Base-by-base conservation (phyloP, 2,888 invertebrate species). In the Balanococcus diminutus region DNA sequence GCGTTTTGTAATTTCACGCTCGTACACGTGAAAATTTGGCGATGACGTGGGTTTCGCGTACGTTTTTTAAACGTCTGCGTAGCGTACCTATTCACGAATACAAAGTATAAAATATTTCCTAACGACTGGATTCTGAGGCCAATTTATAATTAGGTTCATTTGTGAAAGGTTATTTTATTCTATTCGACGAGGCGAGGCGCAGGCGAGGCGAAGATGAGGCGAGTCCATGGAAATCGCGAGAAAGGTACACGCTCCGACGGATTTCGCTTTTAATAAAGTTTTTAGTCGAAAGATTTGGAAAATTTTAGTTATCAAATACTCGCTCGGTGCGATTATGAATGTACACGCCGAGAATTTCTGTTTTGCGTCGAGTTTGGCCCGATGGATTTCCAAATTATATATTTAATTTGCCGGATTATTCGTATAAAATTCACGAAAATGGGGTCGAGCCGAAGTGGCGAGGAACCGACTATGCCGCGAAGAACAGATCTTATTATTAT, bases 61-160 rank as follows among this genome's bases (percentile, higher is more conserved):
- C 14, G 46, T 46, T 46, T 46, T 46, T 46, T 46, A 16, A 46
- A 46, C 46, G 16, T 46, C 46, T 46, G 2, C n/a, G 46, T 46
- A 46, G 39, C 46, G 46, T 46, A 46, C 39, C 6, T 39, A 39
- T 39, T 11, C 6, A 19, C 56, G 56, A 25, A 11, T 25, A 61
- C 61, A 61, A 61, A 25, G 61, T 61, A 14, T 25, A 6, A 61
- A 61, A 61, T 61, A 25, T 61, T 22, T 61, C 22, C 11, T 61
- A 61, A 61, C 61, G 61, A 61, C 61, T 14, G 25, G 22, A 22
- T 25, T 61, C 25, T 61, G 22, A 25, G 61, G 61, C 61, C 61
- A 61, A 61, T 61, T 61, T 61, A 61, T 61, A 61, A 61, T 61
- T 61, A 61, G 61, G 61, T 61, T 61, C 61, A 25, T 61, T 61